Conservation (phyloP, 2,888 invertebrate genomes). For the Hypomecis punctinalis region DNA sequence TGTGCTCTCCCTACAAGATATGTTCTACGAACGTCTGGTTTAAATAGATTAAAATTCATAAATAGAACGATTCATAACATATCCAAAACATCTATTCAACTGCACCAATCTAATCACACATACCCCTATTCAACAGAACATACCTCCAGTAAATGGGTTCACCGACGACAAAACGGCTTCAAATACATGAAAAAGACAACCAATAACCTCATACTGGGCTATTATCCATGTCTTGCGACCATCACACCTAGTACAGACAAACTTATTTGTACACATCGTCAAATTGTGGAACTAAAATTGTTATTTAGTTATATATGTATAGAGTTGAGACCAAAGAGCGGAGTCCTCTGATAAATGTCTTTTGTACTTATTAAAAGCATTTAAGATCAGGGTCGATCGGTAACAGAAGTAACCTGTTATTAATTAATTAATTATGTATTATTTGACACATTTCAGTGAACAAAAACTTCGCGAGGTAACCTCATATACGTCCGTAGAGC, state of each 20-base stretch:
- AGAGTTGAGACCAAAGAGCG: neutral
- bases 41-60: slow-evolving; percentile 10
- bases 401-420: too few species aligned
- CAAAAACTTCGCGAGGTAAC: too few species aligned
- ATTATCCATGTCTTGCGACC: slow-evolving; percentile 65
- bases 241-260: slow-evolving; percentile 63
- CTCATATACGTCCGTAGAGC: too few species aligned
- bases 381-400: too few species aligned
- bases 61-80: slow-evolving; percentile 18
- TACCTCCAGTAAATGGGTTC: slow-evolving; percentile 57
- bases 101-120: slow-evolving; percentile 46
- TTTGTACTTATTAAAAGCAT: too few species aligned
- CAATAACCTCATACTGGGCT: slow-evolving; percentile 73
- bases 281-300: neutral
- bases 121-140: slow-evolving; percentile 50
- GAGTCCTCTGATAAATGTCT: too few species aligned
- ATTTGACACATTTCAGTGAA: too few species aligned
- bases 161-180: slow-evolving; percentile 62
- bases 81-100: slow-evolving; percentile 31
- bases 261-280: neutral
- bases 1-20: too few species aligned
- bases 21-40: neutral
- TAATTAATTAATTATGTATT: too few species aligned
- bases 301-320: too few species aligned
- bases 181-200: slow-evolving; percentile 61